phyloP scores from a whole-genome alignment of 2,113 vertebrate genomes.

The Genyomyrus donnyi region DNA sequence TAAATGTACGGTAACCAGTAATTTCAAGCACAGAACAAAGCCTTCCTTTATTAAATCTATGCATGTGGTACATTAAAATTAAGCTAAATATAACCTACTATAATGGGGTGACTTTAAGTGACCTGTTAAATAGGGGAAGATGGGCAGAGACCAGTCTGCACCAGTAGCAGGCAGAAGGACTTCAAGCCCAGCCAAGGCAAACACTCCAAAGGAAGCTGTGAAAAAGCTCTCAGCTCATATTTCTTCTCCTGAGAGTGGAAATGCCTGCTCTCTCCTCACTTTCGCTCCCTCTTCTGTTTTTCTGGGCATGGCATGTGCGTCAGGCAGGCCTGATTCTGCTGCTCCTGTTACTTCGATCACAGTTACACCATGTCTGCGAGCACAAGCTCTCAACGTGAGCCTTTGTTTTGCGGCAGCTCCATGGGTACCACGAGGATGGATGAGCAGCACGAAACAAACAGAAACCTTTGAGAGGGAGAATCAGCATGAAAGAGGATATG shows the following conservation, averaged over 20 bases:
- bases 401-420: background rate
- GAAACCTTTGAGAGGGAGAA: background rate
- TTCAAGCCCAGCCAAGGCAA: background rate
- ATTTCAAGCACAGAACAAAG: background rate
- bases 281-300: background rate
- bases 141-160: background rate
- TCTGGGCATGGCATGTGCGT: background rate
- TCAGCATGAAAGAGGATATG: background rate
- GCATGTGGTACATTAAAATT: background rate
- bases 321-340: background rate
- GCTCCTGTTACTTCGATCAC: background rate
- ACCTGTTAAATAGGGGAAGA: background rate
- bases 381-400: background rate
- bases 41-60: background rate
- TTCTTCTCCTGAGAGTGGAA: background rate
- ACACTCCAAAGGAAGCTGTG: background rate
- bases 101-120: background rate
- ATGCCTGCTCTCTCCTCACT: background rate
- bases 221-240: background rate
- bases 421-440: background rate
- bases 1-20: background rate
- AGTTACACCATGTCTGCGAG: background rate
- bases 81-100: background rate
- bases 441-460: background rate
- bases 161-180: conserved; percentile 8